phyloP scores from a whole-genome alignment of 2,888 invertebrate genomes.

The Eupithecia centaureata region DNA sequence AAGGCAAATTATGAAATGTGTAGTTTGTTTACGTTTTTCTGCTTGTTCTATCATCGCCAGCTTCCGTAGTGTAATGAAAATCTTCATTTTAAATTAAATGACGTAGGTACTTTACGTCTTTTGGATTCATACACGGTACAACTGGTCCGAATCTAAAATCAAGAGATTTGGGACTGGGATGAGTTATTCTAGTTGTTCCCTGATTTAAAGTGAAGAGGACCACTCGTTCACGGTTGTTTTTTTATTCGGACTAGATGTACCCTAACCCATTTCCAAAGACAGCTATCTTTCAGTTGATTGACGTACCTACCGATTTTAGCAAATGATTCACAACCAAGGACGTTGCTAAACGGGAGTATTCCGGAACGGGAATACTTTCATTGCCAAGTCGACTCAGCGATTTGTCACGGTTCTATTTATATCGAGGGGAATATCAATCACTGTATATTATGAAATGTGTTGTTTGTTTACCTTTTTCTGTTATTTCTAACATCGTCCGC shows the following conservation, averaged over 20 bases:
- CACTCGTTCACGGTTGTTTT: too few relatives aligned
- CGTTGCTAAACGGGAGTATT: constrained; percentile 26
- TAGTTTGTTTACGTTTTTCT: constrained; percentile 12
- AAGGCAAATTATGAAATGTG: constrained; percentile 20
- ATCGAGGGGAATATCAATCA: constrained; percentile 25
- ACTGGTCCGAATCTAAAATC: too few relatives aligned
- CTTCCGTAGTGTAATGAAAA: background rate
- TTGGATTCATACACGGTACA: too few relatives aligned
- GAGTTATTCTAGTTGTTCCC: too few relatives aligned
- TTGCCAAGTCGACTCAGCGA: constrained; percentile 41
- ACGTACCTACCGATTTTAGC: constrained; percentile 10
- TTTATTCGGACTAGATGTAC: too few relatives aligned
- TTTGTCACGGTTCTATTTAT: constrained; percentile 37
- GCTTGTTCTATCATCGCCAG: background rate
- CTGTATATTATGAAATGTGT: constrained; percentile 17
- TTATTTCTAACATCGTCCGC: background rate
- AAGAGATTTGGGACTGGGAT: too few relatives aligned
- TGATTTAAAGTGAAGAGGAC: too few relatives aligned
- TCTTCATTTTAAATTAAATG: too few relatives aligned
- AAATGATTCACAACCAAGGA: constrained; percentile 29
- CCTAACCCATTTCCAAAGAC: too few relatives aligned
- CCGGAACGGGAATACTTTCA: constrained; percentile 41
- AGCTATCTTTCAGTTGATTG: too few relatives aligned
- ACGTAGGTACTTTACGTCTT: too few relatives aligned
- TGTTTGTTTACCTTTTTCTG: constrained; percentile 12